Evolutionary conservation across 1,140 invertebrate species (phyloP).

Genomic region (Drosophila dunni): DNA sequence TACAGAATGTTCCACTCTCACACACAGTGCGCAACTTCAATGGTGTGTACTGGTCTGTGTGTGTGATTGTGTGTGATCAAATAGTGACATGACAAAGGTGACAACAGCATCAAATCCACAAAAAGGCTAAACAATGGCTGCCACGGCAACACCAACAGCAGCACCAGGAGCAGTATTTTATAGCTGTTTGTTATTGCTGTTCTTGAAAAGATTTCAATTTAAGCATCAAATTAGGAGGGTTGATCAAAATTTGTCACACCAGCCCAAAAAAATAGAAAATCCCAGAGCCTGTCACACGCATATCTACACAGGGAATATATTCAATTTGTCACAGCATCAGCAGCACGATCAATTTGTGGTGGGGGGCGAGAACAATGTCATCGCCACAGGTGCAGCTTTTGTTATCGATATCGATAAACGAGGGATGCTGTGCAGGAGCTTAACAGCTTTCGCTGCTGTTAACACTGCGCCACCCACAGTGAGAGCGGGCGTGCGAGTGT

Average conservation of each 20-base stretch:
- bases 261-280: conserved; percentile 10
- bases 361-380: conserved; percentile 12
- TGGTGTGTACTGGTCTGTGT: conserved; percentile 2
- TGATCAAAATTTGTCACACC: conserved; percentile 76
- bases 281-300: conserved; percentile 19
- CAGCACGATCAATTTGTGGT: conserved; percentile 16
- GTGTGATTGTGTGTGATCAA: conserved; percentile 43
- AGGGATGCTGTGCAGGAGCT: conserved; percentile 3
- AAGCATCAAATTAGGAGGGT: conserved; percentile 77
- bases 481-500: no score
- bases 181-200: conserved; percentile 49
- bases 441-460: conserved; percentile 1
- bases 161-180: conserved; percentile 49
- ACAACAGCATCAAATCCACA: conserved; percentile 72
- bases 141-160: conserved; percentile 43
- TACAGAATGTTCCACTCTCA: conserved; percentile 67
- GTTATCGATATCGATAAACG: conserved; percentile 45
- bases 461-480: conserved; percentile 26
- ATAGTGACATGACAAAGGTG: conserved; percentile 81
- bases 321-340: conserved; percentile 41
- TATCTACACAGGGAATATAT: conserved; percentile 17
- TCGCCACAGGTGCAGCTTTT: conserved; percentile 35
- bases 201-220: conserved; percentile 72
- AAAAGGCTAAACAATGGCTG: conserved; percentile 79
- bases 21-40: conserved; percentile 40